Base-by-base conservation (phyloP, 2,797 vertebrate species). In the Ptychadena robeensis region DNA sequence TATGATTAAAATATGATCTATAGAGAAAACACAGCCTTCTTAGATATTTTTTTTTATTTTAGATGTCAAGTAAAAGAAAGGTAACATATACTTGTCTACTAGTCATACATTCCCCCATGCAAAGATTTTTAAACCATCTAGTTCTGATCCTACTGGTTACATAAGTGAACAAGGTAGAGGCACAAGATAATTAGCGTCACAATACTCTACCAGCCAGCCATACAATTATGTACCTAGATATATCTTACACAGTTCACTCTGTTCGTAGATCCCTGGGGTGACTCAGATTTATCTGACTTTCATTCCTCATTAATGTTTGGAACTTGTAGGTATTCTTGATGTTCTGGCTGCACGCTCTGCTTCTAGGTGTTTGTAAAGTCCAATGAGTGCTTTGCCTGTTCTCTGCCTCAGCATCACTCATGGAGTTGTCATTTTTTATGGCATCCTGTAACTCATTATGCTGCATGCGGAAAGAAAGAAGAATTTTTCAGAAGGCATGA, bases 301-400 rank as follows among this genome's bases (percentile, higher is more conserved):
- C 57, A 70, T 82, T 70, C 27, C 61, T 82, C 81, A 73, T 81
- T 81, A 82, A 69, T 75, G 80, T 75, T 82, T 28, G 44, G 53
- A 82, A 76, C 76, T 28, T 82, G 28, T 34, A n/a, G 67, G 53
- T 75, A 70, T 68, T 82, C 63, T 35, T 63, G 34, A 59, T 70
- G 73, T 76, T 82, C 65, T 76, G 40, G 48, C 65, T 76, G 73
- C 73, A 48, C 44, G 81, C 81, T 76, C 66, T 64, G 65, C 53
- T 69, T 48, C 73, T 76, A 82, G 73, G 65, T 82, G 73, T 70
- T 82, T 82, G 80, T 82, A 82, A 82, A 82, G 80, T 82, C 72
- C 80, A 82, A 68, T 75, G 80, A 75, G 72, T 35, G 59, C 65
- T 82, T 70, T 64, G 67, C 73, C 25, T 70, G 81, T 76, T 82